A percentile compares a stretch with the other conserved stretches of the same genome.
phyloP scores from a whole-genome alignment of 1,140 invertebrate genomes.

The Cotesia glomerata region DNA sequence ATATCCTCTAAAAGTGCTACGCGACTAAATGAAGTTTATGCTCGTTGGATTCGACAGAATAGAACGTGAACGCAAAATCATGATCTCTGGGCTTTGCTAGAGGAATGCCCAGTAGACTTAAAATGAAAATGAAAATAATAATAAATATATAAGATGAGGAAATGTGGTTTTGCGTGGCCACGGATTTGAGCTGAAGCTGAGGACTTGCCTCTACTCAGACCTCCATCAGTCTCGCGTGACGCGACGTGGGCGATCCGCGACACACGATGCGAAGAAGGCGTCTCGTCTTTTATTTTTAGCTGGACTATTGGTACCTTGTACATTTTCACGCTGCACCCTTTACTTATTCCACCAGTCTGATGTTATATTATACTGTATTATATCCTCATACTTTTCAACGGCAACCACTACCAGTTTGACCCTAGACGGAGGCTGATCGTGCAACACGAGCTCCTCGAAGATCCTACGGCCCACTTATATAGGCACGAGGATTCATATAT shows the following conservation, averaged over 20 bases:
- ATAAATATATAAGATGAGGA: no score
- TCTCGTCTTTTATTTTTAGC: neutral
- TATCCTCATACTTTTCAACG: no score
- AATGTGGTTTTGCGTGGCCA: neutral
- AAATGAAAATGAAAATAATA: no score
- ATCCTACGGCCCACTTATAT: no score
- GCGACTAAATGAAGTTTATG: neutral
- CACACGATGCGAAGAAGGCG: constrained; percentile 18
- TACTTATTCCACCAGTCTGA: neutral
- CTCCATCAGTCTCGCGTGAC: constrained; percentile 35
- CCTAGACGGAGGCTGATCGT: no score
- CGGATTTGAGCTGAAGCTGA: neutral
- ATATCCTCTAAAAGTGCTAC: neutral
- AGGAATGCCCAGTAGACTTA: no score
- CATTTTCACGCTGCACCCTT: neutral
- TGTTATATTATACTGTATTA: no score
- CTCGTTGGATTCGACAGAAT: no score
- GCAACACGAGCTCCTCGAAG: no score
- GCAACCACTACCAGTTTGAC: no score
- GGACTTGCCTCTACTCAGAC: constrained; percentile 18
- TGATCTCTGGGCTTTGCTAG: neutral
- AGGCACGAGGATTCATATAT: constrained; percentile 5
- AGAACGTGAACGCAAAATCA: neutral
- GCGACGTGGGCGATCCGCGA: constrained; percentile 34
- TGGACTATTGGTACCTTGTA: neutral